Evolutionary conservation across 2,113 vertebrate species (phyloP).

Genomic region (Oxygymnocypris stewartii): DNA sequence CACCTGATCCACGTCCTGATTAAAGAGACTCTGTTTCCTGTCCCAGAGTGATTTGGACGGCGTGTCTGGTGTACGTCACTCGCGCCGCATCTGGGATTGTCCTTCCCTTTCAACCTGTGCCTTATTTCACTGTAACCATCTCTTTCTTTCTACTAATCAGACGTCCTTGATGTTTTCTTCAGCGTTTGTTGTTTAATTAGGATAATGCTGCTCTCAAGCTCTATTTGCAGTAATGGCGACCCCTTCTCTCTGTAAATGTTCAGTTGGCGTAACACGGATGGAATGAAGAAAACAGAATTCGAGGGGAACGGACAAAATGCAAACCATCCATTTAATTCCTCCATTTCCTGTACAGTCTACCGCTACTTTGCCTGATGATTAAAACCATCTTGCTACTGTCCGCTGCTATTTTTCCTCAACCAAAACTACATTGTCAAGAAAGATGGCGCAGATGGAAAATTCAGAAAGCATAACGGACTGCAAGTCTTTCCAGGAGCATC

Average conservation of each 20-base stretch:
- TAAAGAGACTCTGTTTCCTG: conserved; percentile 25
- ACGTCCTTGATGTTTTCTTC: conserved; percentile 46
- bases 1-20: conserved; percentile 37
- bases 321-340: conserved; percentile 68
- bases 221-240: conserved; percentile 40
- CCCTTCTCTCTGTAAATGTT: background rate
- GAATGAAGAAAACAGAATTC: conserved; percentile 14
- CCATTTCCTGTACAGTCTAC: conserved; percentile 64
- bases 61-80: background rate
- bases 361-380: conserved; percentile 59
- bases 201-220: conserved; percentile 46
- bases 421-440: background rate
- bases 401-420: background rate
- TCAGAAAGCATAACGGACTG: background rate
- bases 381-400: conserved; percentile 61
- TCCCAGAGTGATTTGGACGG: conserved; percentile 20
- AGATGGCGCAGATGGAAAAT: background rate
- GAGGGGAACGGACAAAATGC: conserved; percentile 55
- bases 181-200: conserved; percentile 61
- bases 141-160: conserved; percentile 26
- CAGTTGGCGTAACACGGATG: conserved; percentile 4
- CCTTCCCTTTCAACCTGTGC: conserved; percentile 56
- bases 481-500: background rate
- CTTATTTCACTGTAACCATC: conserved; percentile 48
- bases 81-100: conserved; percentile 24